phyloP scores from a whole-genome alignment of 2,113 vertebrate genomes.

The Phrynocephalus versicolor region DNA sequence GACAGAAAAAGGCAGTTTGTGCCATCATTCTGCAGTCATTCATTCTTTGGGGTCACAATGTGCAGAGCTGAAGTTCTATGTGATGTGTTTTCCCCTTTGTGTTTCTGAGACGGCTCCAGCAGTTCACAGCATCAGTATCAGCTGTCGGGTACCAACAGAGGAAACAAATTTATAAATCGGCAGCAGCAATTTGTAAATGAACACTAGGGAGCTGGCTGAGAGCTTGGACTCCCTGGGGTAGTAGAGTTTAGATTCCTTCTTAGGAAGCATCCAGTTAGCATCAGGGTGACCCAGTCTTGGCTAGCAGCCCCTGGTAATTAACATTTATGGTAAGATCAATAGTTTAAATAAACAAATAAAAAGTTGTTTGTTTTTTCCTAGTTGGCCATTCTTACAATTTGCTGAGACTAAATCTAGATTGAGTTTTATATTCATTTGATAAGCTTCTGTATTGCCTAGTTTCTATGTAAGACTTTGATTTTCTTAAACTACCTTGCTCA shows the following conservation, averaged over 20 bases:
- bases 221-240: neutral
- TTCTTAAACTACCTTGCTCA: neutral
- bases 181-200: constrained; percentile 35
- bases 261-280: neutral
- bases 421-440: neutral
- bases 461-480: neutral
- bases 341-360: neutral
- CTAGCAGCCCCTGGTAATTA: neutral
- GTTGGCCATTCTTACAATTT: neutral
- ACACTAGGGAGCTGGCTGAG: constrained; percentile 7
- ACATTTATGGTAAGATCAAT: neutral
- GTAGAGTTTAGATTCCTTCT: neutral
- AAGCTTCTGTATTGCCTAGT: neutral
- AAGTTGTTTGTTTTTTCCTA: neutral
- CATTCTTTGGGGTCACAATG: fast-evolving
- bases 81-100: constrained; percentile 10
- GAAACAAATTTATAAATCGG: constrained; percentile 34
- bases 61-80: constrained; percentile 5
- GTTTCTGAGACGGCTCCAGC: constrained; percentile 18
- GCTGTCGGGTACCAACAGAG: constrained; percentile 9
- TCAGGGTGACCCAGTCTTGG: neutral
- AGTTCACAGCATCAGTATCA: neutral
- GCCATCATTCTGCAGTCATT: neutral
- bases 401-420: neutral
- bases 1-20: constrained; percentile 5